Base-by-base conservation (phyloP, 2,797 vertebrate genomes). In the Anguilla anguilla region DNA sequence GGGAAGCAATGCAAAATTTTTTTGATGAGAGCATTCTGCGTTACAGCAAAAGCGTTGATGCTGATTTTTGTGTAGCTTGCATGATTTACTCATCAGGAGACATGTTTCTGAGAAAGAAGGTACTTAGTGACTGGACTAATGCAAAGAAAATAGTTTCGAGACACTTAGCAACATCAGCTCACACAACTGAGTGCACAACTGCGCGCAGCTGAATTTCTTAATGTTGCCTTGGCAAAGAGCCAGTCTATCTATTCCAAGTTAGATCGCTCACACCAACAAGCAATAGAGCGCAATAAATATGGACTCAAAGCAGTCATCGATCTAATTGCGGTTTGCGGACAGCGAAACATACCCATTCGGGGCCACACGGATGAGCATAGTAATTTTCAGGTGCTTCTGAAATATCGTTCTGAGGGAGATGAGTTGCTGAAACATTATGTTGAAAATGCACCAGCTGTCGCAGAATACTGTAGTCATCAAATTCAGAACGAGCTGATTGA, bases 371-470 rank as follows among this genome's bases (percentile, higher is more conserved):
- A 72, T 72, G n/a, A 67, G 22, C 64, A 11, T n/a, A 28, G 7
- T n/a, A 67, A 67, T 31, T 72, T 72, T 35, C 67, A 72, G 67
- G 67, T 11, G 67, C 67, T 72, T 72, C 67, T 31, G 67, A 72
- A 72, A 28, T 72, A 7, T 35, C n/a, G 61, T 25, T n/a, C 67
- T 28, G 9, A 72, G 28, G 19, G 19, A 64, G 61, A 64, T 64
- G 61, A 2, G 19, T 64, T 64, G 6, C 67, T 72, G n/a, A 72
- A 28, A 72, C n/a, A 72, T 28, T 72, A 72, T 31, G 5, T 72
- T 13, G n/a, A 72, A 72, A 72, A 72, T 31, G 28, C 67, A 72
- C 67, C 67, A 9, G 9, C n/a, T 35, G 31, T 31, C 28, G 67
- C n/a, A 28, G 31, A 31, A 2, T 72, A 72, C n/a, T 3, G n/a